A percentile compares a stretch with the other conserved stretches of the same genome.
These are phyloP conservation scores for Platycnemis pennipes DNA, from an alignment of 2,888 invertebrate species.

Conservation along the genomic window DNA sequence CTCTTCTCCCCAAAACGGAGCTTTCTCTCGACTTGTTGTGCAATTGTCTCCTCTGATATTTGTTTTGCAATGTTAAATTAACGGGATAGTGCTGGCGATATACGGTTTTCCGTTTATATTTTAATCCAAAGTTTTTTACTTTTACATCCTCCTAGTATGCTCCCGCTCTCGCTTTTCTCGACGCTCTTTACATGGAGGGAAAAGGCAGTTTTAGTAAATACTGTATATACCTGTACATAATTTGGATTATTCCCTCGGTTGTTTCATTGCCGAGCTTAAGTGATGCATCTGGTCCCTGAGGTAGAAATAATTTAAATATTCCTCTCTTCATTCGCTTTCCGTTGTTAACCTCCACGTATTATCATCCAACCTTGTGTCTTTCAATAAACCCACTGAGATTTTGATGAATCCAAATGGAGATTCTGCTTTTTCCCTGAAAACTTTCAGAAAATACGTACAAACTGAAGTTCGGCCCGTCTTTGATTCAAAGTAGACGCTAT, in stretches of 20 bases:
- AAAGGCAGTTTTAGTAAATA: neutral
- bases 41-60: neutral
- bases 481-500: neutral
- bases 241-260: neutral
- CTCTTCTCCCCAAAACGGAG: neutral
- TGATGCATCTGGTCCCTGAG: neutral
- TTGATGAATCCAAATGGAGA: neutral
- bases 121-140: neutral
- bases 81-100: constrained; percentile 57
- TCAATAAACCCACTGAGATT: neutral
- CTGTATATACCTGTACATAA: neutral
- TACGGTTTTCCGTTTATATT: constrained; percentile 34
- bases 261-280: neutral
- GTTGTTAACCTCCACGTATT: neutral
- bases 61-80: neutral
- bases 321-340: neutral
- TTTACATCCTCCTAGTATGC: neutral
- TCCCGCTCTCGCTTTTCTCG: neutral
- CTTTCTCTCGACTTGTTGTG: neutral
- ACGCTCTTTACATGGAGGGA: neutral
- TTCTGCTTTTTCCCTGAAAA: neutral
- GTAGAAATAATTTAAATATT: neutral
- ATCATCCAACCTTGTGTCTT: neutral
- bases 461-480: neutral
- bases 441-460: neutral